Base-by-base conservation (phyloP, 1,140 invertebrate genomes). In the Drepana arcuata region DNA sequence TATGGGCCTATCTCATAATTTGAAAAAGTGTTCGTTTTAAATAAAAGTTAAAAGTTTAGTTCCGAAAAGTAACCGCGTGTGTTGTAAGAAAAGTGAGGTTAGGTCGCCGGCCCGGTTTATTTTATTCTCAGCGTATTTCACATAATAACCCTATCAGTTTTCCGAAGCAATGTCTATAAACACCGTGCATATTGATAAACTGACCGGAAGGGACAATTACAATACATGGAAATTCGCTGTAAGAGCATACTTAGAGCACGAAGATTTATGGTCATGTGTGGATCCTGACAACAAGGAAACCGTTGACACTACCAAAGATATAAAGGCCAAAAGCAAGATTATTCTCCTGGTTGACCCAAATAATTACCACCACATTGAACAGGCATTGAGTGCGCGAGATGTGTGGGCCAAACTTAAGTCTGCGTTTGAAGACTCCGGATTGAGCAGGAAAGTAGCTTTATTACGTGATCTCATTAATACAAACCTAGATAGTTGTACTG, bases 361-460 rank as follows among this genome's bases (percentile, higher is more conserved):
- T 14, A 63, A 61, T 36, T 55, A 27, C 10, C 29, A 50, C 0
- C 47, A 49, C 33, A 35, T 32, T 34, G 47, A 44, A 39, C 29
- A 43, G 24, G 49, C 47, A 11, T 34, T 11, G 5, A 46, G 37
- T 5, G 34, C 63, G 1, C 50, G 41, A 32, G 50, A 64, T 38
- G 55, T 59, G 5, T 73, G 57, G 58, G 35, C 49, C 5, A 64
- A 59, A 7, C 33, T 74, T 1, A 14, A 54, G 37, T 44, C 38
- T 21, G 39, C 50, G 1, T 73, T 74, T 34, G 55, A 70, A 13
- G 64, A 75, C 41, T 54, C 47, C 7, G 72, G 63, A 23, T 24
- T 74, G 4, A 50, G 55, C 21, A 41, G 69, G 42, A 57, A 47
- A 65, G 63, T 77, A n/a, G 49, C 52, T 14, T 43, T 77, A 24